Evolutionary conservation across 2,797 vertebrate genomes (phyloP), one percentile per base, ranked within the genome.

Genomic region (Aulostomus chinensis): DNA sequence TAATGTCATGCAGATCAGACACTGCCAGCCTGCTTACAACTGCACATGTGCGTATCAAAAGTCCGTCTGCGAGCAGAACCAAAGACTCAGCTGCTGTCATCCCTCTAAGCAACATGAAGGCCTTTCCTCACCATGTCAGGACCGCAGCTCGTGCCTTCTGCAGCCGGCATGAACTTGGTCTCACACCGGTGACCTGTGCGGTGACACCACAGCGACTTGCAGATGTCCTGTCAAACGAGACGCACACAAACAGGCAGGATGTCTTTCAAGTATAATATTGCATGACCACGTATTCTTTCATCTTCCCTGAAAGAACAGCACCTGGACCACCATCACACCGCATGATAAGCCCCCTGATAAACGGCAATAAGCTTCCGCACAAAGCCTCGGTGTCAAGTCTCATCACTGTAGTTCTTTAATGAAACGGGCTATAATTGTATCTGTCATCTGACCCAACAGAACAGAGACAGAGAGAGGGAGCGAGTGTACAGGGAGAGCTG

Each of bases 151-250:
- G 97, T 99, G 11, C 97, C 97, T 80, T 99, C 97, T 0, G 96
- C 97, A 31, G 97, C 96, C 0, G 97, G 97, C 97, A 99, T 98
- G 81, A 98, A 99, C 90, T 99, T 99, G 32, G 97, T 99, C 82
- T 98, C 97, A 48, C 97, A 99, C 10, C 96, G 92, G 32, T 98
- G 96, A 7, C 96, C 95, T 32, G 88, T 83, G 76, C 92, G 93
- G 73, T 98, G 95, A 79, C 96, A 99, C 97, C 97, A 99, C 55
- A 99, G 91, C 1, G 96, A 97, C 80, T 99, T 98, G 74, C 97
- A 99, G 81, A 99, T 98, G 83, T 99, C 96, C 97, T 99, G 91
- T 42, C 72, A 82, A 62, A 80, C 14, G 66, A 70, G 55, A 52
- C 25, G 70, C 49, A 28, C 20, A 62, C 25, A 68, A 7, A 45